phyloP scores from a whole-genome alignment of 2,797 vertebrate species.

The Schizothorax lantsangensis region DNA sequence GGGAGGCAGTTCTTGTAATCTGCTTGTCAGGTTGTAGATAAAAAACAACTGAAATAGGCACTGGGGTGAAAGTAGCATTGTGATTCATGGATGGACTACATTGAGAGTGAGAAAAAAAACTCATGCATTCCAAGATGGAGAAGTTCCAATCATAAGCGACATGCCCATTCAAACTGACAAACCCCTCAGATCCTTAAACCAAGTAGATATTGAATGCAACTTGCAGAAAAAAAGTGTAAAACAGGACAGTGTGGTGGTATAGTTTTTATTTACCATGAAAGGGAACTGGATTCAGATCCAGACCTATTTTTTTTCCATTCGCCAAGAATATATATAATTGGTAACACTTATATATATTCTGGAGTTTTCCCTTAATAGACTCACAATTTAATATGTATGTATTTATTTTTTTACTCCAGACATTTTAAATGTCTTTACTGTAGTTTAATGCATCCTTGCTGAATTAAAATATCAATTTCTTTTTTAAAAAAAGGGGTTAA shows the following conservation, averaged over 20 bases:
- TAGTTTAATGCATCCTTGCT: neutral
- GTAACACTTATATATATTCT: too few relatives aligned
- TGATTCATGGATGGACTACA: neutral
- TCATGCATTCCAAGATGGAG: neutral
- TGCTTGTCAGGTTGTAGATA: neutral
- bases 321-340: too few relatives aligned
- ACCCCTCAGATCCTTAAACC: neutral
- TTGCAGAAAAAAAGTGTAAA: neutral
- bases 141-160: neutral
- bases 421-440: neutral
- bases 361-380: too few relatives aligned
- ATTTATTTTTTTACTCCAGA: too few relatives aligned
- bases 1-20: constrained; percentile 8
- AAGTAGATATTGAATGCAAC: neutral
- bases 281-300: neutral
- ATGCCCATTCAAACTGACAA: neutral
- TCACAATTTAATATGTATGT: too few relatives aligned
- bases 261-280: neutral
- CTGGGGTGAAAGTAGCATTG: neutral
- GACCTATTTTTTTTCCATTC: neutral
- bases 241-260: too few relatives aligned
- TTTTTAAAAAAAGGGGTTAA: too few relatives aligned
- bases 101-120: constrained; percentile 6
- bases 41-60: constrained; percentile 23
- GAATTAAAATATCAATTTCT: neutral